phyloP scores from a whole-genome alignment of 2,888 invertebrate species.

The Papilio protenor region DNA sequence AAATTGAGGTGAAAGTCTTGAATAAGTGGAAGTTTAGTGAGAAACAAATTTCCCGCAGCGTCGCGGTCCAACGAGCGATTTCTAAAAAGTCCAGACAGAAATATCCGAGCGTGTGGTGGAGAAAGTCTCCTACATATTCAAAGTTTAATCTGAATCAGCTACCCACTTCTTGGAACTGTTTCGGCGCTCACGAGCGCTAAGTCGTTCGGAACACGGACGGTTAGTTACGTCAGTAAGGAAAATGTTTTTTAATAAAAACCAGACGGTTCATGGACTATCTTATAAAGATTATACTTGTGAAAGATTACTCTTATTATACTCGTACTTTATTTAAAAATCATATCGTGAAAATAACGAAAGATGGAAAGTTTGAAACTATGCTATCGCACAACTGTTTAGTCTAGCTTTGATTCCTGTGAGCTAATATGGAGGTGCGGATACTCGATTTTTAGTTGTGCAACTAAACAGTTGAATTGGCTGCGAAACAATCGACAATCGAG shows the following conservation, averaged over 20 bases:
- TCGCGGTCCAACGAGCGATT: slow-evolving; percentile 46
- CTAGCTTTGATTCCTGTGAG: too few species aligned
- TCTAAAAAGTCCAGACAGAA: slow-evolving; percentile 54
- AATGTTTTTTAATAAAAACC: background rate
- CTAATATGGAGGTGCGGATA: too few species aligned
- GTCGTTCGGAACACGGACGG: slow-evolving; percentile 50
- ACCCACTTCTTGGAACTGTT: slow-evolving; percentile 46
- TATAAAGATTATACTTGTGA: background rate
- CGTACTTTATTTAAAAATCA: background rate
- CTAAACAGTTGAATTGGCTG: too few species aligned
- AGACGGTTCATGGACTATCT: background rate
- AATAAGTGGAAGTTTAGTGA: slow-evolving; percentile 20
- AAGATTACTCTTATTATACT: background rate
- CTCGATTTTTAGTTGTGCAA: too few species aligned
- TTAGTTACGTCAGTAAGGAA: slow-evolving; percentile 27
- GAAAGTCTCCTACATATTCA: slow-evolving; percentile 73
- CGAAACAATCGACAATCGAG: too few species aligned
- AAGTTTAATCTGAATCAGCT: slow-evolving; percentile 79
- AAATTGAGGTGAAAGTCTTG: slow-evolving; percentile 20
- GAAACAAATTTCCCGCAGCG: slow-evolving; percentile 28
- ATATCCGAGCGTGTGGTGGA: slow-evolving; percentile 50
- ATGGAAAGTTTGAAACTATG: too few species aligned
- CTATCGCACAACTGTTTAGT: too few species aligned
- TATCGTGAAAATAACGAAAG: too few species aligned
- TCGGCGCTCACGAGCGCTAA: slow-evolving; percentile 58